Base-by-base conservation (phyloP, 2,113 vertebrate genomes). In the Peucedramus taeniatus region DNA sequence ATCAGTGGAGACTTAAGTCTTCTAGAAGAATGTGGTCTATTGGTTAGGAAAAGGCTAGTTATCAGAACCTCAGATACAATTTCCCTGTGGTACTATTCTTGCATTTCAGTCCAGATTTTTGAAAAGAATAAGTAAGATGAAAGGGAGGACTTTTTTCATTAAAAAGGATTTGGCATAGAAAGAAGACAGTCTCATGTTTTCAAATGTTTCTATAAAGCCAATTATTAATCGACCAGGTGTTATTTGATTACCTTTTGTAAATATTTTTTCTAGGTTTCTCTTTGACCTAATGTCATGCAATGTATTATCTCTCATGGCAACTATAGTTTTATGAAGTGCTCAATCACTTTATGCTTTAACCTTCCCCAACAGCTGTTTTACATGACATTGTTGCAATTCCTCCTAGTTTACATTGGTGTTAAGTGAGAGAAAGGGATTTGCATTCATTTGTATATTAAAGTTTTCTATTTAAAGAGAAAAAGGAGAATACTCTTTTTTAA, bases 181-280 rank as follows among this genome's bases (percentile, higher is more conserved):
- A 72, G 19, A 66, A 87, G 31, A 76, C 5, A 40, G 72, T 60
- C n/a, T 86, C 16, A 15, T 9, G 5, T 1, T 3, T 80, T 85
- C 10, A 83, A 42, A 35, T 18, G 6, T 89, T 94, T 75, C 65
- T 50, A 37, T 63, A 88, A 92, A 86, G 42, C 15, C 42, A 90
- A 7, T 74, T 86, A 39, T 31, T 61, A n/a, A 19, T 22, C 21
- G 3, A 64, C 7, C 22, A 61, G 11, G 16, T 83, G 11, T 83
- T 89, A 39, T 74, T 92, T 66, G 22, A 61, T 57, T 81, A 81
- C 53, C 22, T 42, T 83, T 33, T 80, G 79, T 94, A 92, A 96
- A 90, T 93, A 92, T 24, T 63, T 90, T 94, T 93, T 49, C 83
- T 87, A 92, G 33, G 11, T 56, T 94, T 92, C 66, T 37, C 10